Conservation (phyloP, 2,113 vertebrate genomes). For the Lasiurus cinereus region DNA sequence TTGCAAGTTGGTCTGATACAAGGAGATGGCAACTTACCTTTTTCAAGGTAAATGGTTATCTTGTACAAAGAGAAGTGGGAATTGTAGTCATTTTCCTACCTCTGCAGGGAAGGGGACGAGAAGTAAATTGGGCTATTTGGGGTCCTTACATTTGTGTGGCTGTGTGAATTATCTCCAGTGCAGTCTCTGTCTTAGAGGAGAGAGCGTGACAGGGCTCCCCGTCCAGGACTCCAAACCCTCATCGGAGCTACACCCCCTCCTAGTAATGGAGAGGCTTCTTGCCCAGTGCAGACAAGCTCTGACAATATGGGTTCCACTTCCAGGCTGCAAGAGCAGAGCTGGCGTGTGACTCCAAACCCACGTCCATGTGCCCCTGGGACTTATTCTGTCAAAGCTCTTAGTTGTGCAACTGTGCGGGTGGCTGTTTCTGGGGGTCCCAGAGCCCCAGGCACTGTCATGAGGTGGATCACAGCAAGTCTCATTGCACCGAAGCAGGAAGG, state of each 20-base stretch:
- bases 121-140: neutral
- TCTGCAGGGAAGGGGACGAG: neutral
- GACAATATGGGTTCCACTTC: neutral
- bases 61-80: neutral
- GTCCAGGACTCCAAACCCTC: neutral
- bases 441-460: neutral
- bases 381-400: neutral
- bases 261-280: neutral
- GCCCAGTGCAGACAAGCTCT: neutral
- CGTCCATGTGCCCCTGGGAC: too few relatives aligned
- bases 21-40: neutral
- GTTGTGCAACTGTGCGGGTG: too few relatives aligned
- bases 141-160: neutral
- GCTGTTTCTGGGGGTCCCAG: neutral
- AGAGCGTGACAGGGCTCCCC: neutral
- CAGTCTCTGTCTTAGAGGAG: neutral
- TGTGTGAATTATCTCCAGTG: neutral
- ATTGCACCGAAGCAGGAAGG: neutral
- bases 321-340: neutral
- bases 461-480: neutral
- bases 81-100: neutral
- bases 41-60: neutral
- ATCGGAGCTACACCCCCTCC: neutral
- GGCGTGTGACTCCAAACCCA: neutral
- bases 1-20: neutral